These are phyloP conservation scores for Drosophila hydei DNA, from an alignment of 1,140 invertebrate genomes.

Conservation along the genomic window DNA sequence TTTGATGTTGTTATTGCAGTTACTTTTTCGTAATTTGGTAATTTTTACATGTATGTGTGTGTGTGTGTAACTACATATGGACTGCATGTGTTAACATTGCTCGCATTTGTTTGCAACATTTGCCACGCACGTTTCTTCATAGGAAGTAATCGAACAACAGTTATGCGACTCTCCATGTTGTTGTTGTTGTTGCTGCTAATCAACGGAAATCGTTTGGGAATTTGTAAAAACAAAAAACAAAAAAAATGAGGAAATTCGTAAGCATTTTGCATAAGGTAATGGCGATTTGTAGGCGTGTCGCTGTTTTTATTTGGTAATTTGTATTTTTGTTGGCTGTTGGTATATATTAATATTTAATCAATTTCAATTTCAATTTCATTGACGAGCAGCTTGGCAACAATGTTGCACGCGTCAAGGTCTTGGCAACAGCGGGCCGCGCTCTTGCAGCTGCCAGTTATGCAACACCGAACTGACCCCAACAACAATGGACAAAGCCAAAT, in stretches of 20 bases:
- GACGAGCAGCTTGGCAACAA: neutral
- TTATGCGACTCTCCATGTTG: slow-evolving; percentile 15
- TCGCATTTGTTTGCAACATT: slow-evolving; percentile 71
- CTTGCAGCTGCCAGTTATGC: slow-evolving; percentile 15
- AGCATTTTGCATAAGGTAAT: slow-evolving; percentile 55
- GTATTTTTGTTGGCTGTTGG: neutral
- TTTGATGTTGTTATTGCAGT: slow-evolving; percentile 39
- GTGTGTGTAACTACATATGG: slow-evolving; percentile 11
- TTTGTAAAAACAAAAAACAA: slow-evolving; percentile 24
- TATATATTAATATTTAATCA: neutral
- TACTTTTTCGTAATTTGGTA: slow-evolving; percentile 68
- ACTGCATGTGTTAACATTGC: slow-evolving; percentile 57
- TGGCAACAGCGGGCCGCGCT: neutral
- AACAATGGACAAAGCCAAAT: neutral
- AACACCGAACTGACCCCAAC: slow-evolving; percentile 8
- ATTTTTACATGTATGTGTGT: slow-evolving; percentile 25
- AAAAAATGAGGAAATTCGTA: slow-evolving; percentile 68
- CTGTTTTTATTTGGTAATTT: slow-evolving; percentile 28
- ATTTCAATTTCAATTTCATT: slow-evolving; percentile 1
- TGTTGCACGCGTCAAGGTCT: slow-evolving; percentile 10
- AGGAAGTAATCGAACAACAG: slow-evolving; percentile 70
- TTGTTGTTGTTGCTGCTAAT: slow-evolving; percentile 27
- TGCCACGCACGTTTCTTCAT: slow-evolving; percentile 45
- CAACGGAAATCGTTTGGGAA: slow-evolving; percentile 64
- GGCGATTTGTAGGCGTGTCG: slow-evolving; percentile 11